A percentile compares a stretch with the other conserved stretches of the same genome.
Conservation (phyloP, 2,113 vertebrate species). For the Benthochromis sp. region DNA sequence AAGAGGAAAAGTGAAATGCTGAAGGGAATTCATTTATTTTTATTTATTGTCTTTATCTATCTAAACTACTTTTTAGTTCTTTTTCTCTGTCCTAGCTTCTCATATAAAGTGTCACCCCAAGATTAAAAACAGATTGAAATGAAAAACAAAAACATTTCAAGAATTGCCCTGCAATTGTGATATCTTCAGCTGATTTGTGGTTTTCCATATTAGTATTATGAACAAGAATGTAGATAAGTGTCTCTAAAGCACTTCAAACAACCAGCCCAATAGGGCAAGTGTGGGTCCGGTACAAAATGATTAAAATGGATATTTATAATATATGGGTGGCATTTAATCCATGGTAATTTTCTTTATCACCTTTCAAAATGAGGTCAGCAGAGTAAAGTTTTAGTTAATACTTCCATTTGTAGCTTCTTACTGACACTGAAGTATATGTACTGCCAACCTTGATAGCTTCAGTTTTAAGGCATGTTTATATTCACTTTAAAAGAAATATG, state of each 20-base stretch:
- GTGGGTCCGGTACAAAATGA: conserved; percentile 25
- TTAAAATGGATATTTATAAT: conserved; percentile 47
- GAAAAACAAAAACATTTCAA: conserved; percentile 37
- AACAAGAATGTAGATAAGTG: conserved; percentile 71
- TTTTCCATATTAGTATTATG: conserved; percentile 67
- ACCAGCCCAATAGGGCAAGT: conserved; percentile 28
- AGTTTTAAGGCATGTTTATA: neutral
- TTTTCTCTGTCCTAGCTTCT: conserved; percentile 49
- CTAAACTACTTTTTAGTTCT: conserved; percentile 61
- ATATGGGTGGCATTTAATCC: conserved; percentile 22
- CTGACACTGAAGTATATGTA: neutral
- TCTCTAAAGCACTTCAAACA: conserved; percentile 75
- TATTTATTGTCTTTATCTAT: conserved; percentile 75
- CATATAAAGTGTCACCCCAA: conserved; percentile 17
- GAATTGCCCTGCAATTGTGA: conserved; percentile 47
- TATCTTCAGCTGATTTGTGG: conserved; percentile 43
- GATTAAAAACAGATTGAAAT: conserved; percentile 35
- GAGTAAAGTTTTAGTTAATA: neutral
- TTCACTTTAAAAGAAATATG: conserved; percentile 20
- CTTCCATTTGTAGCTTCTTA: conserved; percentile 1
- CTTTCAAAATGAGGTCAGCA: neutral
- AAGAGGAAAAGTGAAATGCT: conserved; percentile 64
- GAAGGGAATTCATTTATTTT: conserved; percentile 76
- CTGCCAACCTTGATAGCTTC: conserved; percentile 1
- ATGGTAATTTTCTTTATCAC: neutral